These are phyloP conservation scores for Orestias chungarensis DNA, from an alignment of 2,797 vertebrate species.

Conservation along the genomic window DNA sequence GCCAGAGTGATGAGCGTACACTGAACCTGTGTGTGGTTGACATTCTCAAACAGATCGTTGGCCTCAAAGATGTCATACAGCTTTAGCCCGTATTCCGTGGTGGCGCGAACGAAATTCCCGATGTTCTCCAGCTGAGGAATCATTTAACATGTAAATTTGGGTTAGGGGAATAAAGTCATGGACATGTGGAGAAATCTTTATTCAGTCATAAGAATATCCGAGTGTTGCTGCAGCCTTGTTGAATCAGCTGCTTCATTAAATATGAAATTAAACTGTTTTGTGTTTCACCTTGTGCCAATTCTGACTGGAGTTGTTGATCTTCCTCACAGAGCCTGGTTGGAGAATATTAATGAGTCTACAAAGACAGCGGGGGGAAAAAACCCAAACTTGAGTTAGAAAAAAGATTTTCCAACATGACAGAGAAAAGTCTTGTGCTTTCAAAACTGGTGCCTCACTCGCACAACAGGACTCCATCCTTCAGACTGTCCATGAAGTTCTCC, in stretches of 20 bases:
- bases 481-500: conserved; percentile 90
- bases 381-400: background rate
- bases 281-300: conserved; percentile 89
- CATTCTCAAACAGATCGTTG: conserved; percentile 95
- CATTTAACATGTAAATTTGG: conserved; percentile 2
- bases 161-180: too few relatives aligned
- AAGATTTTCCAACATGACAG: background rate
- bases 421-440: background rate
- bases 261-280: background rate
- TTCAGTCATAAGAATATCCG: background rate
- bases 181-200: background rate
- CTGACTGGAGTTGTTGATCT: conserved; percentile 88
- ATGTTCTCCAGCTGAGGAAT: conserved; percentile 92
- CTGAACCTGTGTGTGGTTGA: conserved; percentile 95
- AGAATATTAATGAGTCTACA: conserved; percentile 92
- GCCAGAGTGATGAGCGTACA: conserved; percentile 89
- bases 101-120: conserved; percentile 90
- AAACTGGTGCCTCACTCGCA: conserved; percentile 87
- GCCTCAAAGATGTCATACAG: conserved; percentile 94
- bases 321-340: conserved; percentile 90
- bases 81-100: conserved; percentile 90
- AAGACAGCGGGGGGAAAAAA: conserved; percentile 19
- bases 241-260: background rate
- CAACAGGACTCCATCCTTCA: conserved; percentile 90
- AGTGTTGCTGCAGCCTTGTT: background rate